Evolutionary conservation across 1,140 invertebrate species (phyloP), one percentile per base, ranked within the genome.

Genomic region (Nasonia longicornis): DNA sequence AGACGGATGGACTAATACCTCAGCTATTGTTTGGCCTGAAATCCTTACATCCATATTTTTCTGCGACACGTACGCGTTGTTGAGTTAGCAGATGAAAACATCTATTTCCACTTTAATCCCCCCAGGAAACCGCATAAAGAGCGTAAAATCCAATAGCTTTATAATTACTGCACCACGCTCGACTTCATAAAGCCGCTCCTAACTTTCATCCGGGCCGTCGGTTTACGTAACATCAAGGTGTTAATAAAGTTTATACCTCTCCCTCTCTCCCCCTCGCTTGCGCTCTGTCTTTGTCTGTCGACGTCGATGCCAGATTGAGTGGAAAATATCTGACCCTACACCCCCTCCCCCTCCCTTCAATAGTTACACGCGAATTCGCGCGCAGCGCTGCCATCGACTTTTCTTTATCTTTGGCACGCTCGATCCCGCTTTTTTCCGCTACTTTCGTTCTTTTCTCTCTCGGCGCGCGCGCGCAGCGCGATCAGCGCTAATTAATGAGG

Each of bases 271-370:
- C n/a, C 0, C 67, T 16, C 12, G 11, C 42, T 45, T 12, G 10
- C n/a, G 10, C n/a, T 66, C 8, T 70, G 20, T 48, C 26, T 70
- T 48, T n/a, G 8, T 78, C 22, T 52, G 1, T 48, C 29, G 1
- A 31, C 48, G 29, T 42, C 12, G 14, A 71, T 72, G 48, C 67
- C 77, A 79, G 29, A 79, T 79, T 79, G 48, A 71, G 77, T 72
- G 69, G 77, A 79, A 79, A 79, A 79, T 79, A 70, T 78, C 45
- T n/a, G n/a, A 52, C 45, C 22, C 45, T 22, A 26, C 45, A 31
- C 35, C 75, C 26, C 26, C 48, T 16, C 2, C n/a, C 45, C 22
- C 69, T 26, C 11, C n/a, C 11, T 10, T 16, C 29, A 29, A 22
- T 67, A 12, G 38, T 48, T 77, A 29, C 16, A 10, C 35, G 31